phyloP scores from a whole-genome alignment of 2,888 invertebrate species.

The Eumacrocentrus americanus region DNA sequence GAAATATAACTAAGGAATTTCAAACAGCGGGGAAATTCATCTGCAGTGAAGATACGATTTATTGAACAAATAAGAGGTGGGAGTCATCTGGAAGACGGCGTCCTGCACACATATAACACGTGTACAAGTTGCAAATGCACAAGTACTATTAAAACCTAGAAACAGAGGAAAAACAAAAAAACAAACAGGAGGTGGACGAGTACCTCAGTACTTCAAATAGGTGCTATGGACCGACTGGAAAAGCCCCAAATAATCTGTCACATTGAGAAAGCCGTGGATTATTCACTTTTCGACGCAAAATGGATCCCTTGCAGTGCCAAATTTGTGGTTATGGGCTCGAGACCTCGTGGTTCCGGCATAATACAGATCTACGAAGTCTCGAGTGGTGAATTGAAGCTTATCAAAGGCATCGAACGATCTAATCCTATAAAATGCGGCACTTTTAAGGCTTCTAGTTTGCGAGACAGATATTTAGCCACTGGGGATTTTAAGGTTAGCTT shows the following conservation, averaged over 20 bases:
- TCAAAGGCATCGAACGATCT: conserved; percentile 79
- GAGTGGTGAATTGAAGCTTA: conserved; percentile 73
- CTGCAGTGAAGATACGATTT: too few relatives aligned
- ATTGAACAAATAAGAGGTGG: too few relatives aligned
- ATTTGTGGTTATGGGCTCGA: conserved; percentile 85
- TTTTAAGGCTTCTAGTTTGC: conserved; percentile 85
- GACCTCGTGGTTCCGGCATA: conserved; percentile 84
- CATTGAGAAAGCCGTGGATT: conserved; percentile 80
- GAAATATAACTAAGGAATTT: too few relatives aligned
- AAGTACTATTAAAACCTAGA: too few relatives aligned
- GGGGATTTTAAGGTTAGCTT: conserved; percentile 75
- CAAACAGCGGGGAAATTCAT: too few relatives aligned
- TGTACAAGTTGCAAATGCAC: too few relatives aligned
- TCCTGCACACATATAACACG: too few relatives aligned
- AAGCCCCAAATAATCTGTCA: conserved; percentile 92
- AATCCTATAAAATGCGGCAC: conserved; percentile 91
- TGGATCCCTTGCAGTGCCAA: conserved; percentile 96
- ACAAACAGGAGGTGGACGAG: too few relatives aligned
- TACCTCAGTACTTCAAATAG: too few relatives aligned
- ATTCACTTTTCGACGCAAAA: conserved; percentile 89
- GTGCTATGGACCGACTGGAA: conserved; percentile 66
- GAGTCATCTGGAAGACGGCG: too few relatives aligned
- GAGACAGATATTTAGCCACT: conserved; percentile 83
- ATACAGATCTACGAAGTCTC: conserved; percentile 82
- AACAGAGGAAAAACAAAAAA: too few relatives aligned